These are phyloP conservation scores for Zhuqinia jingwanae DNA, from an alignment of 2,888 invertebrate species.

Conservation along the genomic window DNA sequence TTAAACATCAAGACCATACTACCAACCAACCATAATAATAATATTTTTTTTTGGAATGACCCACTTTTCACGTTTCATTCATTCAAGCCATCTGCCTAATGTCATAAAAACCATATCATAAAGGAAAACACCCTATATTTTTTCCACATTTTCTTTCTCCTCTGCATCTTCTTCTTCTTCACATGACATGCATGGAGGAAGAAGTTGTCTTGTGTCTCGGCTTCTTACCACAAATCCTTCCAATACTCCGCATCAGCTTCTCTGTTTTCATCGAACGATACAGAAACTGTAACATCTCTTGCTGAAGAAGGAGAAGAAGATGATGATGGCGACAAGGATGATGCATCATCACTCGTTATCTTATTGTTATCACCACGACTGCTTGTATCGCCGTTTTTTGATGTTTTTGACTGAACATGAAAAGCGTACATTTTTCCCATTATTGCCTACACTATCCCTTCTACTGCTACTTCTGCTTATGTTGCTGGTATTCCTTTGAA, in stretches of 20 bases:
- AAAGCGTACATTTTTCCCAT: slow-evolving; percentile 66
- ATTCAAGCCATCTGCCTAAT: slow-evolving; percentile 38
- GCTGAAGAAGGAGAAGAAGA: not conserved
- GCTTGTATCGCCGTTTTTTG: not conserved
- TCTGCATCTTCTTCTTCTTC: not conserved
- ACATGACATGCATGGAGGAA: slow-evolving; percentile 12
- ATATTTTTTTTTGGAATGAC: slow-evolving; percentile 37
- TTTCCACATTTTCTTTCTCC: slow-evolving; percentile 11
- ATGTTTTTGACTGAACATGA: slow-evolving; percentile 10
- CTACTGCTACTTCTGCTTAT: slow-evolving; percentile 2
- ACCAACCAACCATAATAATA: not conserved
- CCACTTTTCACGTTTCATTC: slow-evolving; percentile 38
- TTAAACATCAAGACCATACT: not conserved
- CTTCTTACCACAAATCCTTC: slow-evolving; percentile 78
- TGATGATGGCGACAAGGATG: not conserved
- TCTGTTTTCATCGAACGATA: slow-evolving; percentile 48
- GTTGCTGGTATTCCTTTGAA: slow-evolving; percentile 29
- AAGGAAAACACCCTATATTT: not conserved
- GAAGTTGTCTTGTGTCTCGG: not conserved
- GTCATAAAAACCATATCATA: slow-evolving; percentile 1
- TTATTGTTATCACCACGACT: slow-evolving; percentile 20
- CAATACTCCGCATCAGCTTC: slow-evolving; percentile 73
- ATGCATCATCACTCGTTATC: not conserved
- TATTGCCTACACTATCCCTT: not conserved
- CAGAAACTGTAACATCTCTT: slow-evolving; percentile 19